Conservation (phyloP, 2,113 vertebrate genomes). For the Progne subis region DNA sequence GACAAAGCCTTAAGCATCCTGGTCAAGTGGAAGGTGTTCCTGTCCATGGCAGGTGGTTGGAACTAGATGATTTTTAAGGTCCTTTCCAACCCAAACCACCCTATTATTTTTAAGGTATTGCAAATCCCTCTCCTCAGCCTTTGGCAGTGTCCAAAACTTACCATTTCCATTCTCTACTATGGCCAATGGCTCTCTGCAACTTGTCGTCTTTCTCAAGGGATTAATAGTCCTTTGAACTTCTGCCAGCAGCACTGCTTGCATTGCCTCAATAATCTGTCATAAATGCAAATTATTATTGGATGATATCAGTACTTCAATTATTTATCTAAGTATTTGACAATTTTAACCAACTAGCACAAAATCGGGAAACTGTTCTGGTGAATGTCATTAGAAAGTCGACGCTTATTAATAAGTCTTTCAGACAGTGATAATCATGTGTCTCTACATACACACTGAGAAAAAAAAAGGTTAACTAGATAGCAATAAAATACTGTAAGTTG, state of each 20-base stretch:
- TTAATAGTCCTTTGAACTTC: conserved; percentile 72
- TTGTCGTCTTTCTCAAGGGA: not conserved
- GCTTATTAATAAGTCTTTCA: not conserved
- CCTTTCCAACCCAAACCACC: not conserved
- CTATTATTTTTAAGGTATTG: not conserved
- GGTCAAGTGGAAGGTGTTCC: not conserved
- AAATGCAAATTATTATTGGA: conserved; percentile 9
- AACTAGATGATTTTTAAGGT: not conserved
- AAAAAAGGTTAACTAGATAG: not conserved
- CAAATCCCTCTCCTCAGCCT: not conserved
- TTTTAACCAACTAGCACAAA: not conserved
- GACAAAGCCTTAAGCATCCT: not conserved
- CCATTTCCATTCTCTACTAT: not conserved
- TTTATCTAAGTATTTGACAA: not conserved
- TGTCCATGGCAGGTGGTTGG: not conserved
- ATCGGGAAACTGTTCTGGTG: not conserved
- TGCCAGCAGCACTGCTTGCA: conserved; percentile 78
- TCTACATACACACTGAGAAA: not conserved
- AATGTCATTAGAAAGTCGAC: not conserved
- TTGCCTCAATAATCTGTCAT: conserved; percentile 72
- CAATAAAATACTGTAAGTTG: not conserved
- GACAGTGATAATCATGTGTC: not conserved
- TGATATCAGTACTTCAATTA: not conserved
- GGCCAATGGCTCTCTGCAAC: not conserved
- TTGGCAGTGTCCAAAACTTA: not conserved